Evolutionary conservation across 2,888 invertebrate genomes (phyloP), one percentile per base, ranked within the genome.

Genomic region (Hermodice carunculata): DNA sequence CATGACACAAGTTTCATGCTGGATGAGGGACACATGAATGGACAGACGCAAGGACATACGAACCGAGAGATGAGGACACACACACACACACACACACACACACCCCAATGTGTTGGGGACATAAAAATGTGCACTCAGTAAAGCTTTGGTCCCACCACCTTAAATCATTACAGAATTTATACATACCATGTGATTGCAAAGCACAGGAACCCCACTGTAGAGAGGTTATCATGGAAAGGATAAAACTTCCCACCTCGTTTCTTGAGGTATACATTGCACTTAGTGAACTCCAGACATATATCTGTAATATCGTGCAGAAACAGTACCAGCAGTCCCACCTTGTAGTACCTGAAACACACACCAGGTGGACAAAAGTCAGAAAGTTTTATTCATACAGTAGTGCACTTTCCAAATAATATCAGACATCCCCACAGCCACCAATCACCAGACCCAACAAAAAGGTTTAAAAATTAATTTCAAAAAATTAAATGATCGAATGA

Each of bases 231-330:
- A 63, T 74, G 63, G 28, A 74, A 22, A 22, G 56, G 37, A 61
- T 67, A 69, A 42, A 66, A 65, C 59, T 69, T 71, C 1, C 75
- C 75, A 31, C 66, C 65, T 42, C 77, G 57, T n/a, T 71, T 67
- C 61, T 78, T 78, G 58, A 80, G 52, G 58, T 79, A 79, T 22
- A 79, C 77, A 48, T 75, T 76, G 43, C 62, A 59, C 62, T 79
- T 79, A 28, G 79, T 74, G 37, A 76, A 69, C 61, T 80, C 79
- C 31, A 79, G 64, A 37, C 71, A 63, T 14, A 80, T 67, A 61
- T 79, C 79, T n/a, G 71, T 66, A 24, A 75, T 65, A 64, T 79
- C 79, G 64, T 80, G 79, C 8, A 78, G 60, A 58, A 77, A 79
- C 22, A 79, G 63, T 11, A 80, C 74, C 31, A 80, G 53, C 34